phyloP scores from a whole-genome alignment of 2,113 vertebrate species.

The Rallus limicola region DNA sequence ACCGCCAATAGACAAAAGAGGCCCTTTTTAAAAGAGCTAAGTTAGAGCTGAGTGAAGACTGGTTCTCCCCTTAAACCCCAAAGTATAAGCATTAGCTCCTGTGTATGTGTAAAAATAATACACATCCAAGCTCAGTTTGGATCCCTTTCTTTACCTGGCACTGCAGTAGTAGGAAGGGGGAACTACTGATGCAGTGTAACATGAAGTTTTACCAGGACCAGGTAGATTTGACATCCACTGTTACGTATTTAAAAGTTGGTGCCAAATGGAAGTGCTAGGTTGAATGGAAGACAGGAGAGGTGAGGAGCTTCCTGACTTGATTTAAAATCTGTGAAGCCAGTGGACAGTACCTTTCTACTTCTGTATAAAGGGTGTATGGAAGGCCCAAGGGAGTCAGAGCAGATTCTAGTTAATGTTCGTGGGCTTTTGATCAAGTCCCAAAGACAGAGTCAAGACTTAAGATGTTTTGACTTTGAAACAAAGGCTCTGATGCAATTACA shows the following conservation, averaged over 20 bases:
- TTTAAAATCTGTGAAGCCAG: not conserved
- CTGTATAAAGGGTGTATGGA: not conserved
- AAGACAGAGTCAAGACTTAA: not conserved
- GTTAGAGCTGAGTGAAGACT: not conserved
- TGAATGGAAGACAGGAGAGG: not conserved
- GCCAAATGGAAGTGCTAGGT: not conserved
- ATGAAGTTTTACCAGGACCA: not conserved
- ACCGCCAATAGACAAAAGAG: not conserved
- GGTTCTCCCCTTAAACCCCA: not conserved
- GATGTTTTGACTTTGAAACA: constrained; percentile 39
- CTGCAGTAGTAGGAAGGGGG: not conserved
- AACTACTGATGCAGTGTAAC: not conserved
- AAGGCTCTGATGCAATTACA: not conserved
- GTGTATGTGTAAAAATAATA: not conserved
- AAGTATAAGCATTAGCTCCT: not conserved
- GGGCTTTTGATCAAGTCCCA: constrained; percentile 10
- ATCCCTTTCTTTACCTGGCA: constrained; percentile 26
- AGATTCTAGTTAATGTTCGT: not conserved
- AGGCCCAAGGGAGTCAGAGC: not conserved
- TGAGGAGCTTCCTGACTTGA: not conserved
- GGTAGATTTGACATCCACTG: not conserved
- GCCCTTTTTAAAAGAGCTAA: not conserved
- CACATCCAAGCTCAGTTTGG: not conserved
- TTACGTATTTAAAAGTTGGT: not conserved
- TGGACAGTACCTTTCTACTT: not conserved